Conservation (phyloP, 1,140 invertebrate genomes). For the Diorhabda sublineata region DNA sequence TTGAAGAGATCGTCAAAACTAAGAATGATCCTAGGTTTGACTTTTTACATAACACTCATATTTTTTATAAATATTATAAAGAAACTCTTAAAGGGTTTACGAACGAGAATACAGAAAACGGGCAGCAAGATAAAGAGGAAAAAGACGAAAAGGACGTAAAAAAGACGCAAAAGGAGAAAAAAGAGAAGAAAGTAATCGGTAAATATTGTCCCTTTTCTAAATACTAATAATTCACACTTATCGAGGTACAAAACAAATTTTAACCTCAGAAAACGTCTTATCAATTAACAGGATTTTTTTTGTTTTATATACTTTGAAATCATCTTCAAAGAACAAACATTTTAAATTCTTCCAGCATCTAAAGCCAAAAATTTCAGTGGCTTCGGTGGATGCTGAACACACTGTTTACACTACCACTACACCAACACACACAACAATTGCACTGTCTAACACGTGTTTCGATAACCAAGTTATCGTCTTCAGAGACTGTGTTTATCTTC, state of each 20-base stretch:
- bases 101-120: constrained; percentile 42
- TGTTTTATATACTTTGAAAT: too few relatives aligned
- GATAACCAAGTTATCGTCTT: too few relatives aligned
- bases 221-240: not conserved
- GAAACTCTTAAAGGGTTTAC: constrained; percentile 49
- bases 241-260: not conserved
- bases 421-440: too few relatives aligned
- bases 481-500: too few relatives aligned
- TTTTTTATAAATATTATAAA: constrained; percentile 73
- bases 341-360: too few relatives aligned
- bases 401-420: too few relatives aligned
- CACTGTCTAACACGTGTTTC: too few relatives aligned
- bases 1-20: constrained; percentile 81
- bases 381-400: too few relatives aligned
- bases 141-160: constrained; percentile 25
- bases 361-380: too few relatives aligned
- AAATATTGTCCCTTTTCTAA: constrained; percentile 11
- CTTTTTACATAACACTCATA: constrained; percentile 69
- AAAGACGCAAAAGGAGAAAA: constrained; percentile 41
- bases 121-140: constrained; percentile 39
- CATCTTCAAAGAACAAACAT: too few relatives aligned
- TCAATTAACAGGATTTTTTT: too few relatives aligned
- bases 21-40: constrained; percentile 83
- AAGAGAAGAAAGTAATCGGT: constrained; percentile 42
- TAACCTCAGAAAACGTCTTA: not conserved